These are phyloP conservation scores for Notamacropus eugenii DNA, from an alignment of 2,797 vertebrate genomes.

Conservation along the genomic window DNA sequence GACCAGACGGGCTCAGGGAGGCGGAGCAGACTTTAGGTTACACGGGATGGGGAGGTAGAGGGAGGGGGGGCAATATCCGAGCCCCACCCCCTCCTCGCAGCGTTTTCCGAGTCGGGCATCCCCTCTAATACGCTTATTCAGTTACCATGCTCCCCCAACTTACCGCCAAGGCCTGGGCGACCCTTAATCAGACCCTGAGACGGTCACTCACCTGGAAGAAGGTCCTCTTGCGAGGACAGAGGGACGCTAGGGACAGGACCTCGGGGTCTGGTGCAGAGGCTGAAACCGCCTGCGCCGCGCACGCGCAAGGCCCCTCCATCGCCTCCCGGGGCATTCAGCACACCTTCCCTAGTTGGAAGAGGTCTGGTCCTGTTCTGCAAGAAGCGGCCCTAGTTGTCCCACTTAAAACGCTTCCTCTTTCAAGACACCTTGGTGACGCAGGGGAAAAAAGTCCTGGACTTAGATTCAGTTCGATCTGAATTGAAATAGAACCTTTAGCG, in stretches of 20 bases:
- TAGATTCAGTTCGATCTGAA: not conserved
- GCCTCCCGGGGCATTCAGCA: no score
- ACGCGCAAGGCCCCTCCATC: not conserved
- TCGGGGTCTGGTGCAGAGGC: not conserved
- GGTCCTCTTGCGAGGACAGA: no score
- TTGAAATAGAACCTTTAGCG: not conserved
- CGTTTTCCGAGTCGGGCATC: not conserved
- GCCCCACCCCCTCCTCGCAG: not conserved
- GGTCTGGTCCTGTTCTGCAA: no score
- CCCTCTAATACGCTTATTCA: not conserved
- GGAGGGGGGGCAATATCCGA: not conserved
- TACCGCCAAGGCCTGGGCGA: not conserved
- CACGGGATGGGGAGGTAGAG: not conserved
- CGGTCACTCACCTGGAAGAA: not conserved
- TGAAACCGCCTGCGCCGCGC: not conserved
- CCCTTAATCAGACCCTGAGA: not conserved
- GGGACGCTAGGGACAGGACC: not conserved
- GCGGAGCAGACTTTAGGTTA: no score
- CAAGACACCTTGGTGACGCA: not conserved
- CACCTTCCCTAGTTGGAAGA: not conserved
- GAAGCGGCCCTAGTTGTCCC: no score
- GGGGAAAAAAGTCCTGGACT: not conserved
- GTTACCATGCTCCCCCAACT: not conserved
- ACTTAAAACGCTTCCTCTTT: not conserved
- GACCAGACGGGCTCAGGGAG: not conserved